Conservation (phyloP, 2,113 vertebrate genomes). For the Penelope pileata region DNA sequence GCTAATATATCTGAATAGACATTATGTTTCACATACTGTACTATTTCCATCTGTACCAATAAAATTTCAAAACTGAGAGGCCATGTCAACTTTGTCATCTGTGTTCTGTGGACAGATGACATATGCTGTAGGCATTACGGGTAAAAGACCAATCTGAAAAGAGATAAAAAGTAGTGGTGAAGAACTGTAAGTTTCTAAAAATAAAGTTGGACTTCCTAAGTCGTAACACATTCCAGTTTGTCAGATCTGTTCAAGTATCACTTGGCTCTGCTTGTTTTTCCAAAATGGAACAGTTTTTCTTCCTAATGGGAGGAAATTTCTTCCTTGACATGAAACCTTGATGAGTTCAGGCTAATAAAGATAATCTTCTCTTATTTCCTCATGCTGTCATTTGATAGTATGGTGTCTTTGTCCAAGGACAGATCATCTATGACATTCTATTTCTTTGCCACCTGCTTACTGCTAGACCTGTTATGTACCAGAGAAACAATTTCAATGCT, state of each 20-base stretch:
- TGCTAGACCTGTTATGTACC: neutral
- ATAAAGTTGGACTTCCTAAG: neutral
- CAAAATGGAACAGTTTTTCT: neutral
- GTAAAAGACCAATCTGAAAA: neutral
- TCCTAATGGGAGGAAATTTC: neutral
- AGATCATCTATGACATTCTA: neutral
- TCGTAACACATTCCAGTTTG: neutral
- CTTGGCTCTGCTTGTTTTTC: neutral
- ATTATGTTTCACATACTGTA: neutral
- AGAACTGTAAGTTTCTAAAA: neutral
- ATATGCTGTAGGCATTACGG: neutral
- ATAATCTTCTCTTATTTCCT: neutral
- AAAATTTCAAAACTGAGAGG: slow-evolving; percentile 14
- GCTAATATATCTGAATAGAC: neutral
- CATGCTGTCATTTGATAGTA: neutral
- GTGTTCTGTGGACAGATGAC: neutral
- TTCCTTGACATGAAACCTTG: neutral
- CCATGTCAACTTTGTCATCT: neutral
- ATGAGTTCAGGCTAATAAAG: neutral
- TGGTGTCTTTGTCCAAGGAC: neutral
- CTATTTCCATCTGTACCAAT: neutral
- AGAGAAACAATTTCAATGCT: neutral
- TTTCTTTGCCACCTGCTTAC: neutral
- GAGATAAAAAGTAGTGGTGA: neutral
- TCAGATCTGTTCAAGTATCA: neutral